Evolutionary conservation across 2,888 invertebrate species (phyloP).

Genomic region (Celastrina argiolus): DNA sequence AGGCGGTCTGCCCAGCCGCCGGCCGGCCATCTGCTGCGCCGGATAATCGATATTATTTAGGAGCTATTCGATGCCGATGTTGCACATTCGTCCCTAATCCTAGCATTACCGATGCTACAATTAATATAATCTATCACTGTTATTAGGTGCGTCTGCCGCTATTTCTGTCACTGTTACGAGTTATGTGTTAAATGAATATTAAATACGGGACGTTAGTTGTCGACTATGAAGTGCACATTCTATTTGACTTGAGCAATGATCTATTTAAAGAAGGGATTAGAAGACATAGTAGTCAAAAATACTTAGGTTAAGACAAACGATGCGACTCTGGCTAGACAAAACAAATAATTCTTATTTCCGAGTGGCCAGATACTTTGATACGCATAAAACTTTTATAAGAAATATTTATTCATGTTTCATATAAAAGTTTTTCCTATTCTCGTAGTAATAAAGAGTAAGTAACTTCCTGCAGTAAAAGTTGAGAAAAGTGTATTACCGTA

Average conservation of each 20-base stretch:
- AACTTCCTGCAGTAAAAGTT: constrained; percentile 17
- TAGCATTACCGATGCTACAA: constrained; percentile 6
- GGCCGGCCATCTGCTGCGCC: constrained; percentile 71
- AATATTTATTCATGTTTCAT: constrained; percentile 17
- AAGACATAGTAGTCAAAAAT: neutral
- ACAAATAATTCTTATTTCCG: constrained; percentile 8
- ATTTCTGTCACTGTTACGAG: neutral
- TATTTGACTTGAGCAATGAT: neutral
- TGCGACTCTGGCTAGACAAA: neutral
- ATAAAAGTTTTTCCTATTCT: constrained; percentile 13
- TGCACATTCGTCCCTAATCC: constrained; percentile 7
- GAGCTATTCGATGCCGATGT: constrained; percentile 30
- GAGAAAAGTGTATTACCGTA: constrained; percentile 14
- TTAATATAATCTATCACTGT: neutral
- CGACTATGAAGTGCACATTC: neutral
- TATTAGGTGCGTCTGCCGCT: neutral
- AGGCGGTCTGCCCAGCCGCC: constrained; percentile 48
- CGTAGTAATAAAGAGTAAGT: constrained; percentile 6
- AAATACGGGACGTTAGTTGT: neutral
- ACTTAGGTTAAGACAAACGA: neutral
- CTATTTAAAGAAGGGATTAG: too few relatives aligned
- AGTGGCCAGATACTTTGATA: neutral
- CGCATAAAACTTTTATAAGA: neutral
- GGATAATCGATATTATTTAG: constrained; percentile 74
- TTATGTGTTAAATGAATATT: neutral